Base-by-base conservation (phyloP, 2,888 invertebrate genomes). In the Zhuqinia jingwanae region DNA sequence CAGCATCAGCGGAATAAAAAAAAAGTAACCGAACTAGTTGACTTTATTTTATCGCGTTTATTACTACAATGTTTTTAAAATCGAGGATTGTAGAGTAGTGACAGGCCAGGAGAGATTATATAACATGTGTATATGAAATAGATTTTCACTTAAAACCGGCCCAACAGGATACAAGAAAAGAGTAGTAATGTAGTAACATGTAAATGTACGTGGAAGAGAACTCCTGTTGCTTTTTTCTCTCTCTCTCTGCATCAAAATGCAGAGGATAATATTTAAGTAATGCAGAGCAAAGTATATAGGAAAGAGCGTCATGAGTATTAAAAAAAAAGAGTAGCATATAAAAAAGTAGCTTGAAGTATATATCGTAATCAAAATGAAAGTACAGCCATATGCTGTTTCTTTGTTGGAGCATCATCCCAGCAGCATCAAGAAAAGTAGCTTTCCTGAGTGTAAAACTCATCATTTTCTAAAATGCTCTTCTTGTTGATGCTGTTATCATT, bases 171-270 rank as follows among this genome's bases (percentile, higher is more conserved):
- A 79, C n/a, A 84, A 63, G n/a, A 42, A 8, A 83, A 68, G 63
- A 77, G 77, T 47, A n/a, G 75, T 53, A 63, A 63, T n/a, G 25
- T n/a, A 17, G 27, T 15, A 27, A 27, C 2, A 17, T 11, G 27
- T 25, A 60, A 65, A 65, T 36, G 36, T 36, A 36, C 8, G 36
- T 8, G n/a, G n/a, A n/a, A 86, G 81, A 87, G 85, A 80, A 87
- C 82, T 87, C 87, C 87, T 87, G 87, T 87, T 87, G 87, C 87
- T 75, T 58, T 76, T 83, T n/a, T n/a, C n/a, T n/a, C n/a, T n/a
- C n/a, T n/a, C n/a, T n/a, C n/a, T n/a, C n/a, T n/a, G n/a, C n/a
- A n/a, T n/a, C n/a, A n/a, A n/a, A 13, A 20, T 56, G 27, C 63
- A 30, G 30, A 10, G 13, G 20, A 58, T 56, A 25, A 11, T 75